Base-by-base conservation (phyloP, 1,140 invertebrate species). In the Brachionus calyciflorus region DNA sequence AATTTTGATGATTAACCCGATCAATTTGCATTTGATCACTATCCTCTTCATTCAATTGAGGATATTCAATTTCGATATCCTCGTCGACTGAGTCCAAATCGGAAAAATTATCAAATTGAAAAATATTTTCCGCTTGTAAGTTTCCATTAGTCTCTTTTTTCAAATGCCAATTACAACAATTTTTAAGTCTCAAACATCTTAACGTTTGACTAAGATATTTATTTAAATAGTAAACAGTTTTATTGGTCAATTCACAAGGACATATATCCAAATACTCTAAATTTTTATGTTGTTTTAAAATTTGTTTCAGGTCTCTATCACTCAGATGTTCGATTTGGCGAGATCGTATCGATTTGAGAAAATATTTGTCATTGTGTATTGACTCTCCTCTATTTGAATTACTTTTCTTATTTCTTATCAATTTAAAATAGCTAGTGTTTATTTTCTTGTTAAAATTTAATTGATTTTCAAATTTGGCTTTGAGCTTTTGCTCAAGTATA, bases 151-250 rank as follows among this genome's bases (percentile, higher is more conserved):
- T 12, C 21, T 51, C 69, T 1, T 6, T 30, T 49, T 73, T 40
- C 26, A 49, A 14, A 2, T 49, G 69, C 69, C 46, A 51, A 55
- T 73, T 73, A 28, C 69, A 73, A 21, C 51, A 55, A 55, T 73
- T 73, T 51, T 51, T 51, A 1, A 73, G 0, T 55, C 51, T 51
- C 10, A 73, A 24, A 33, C 28, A 33, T 49, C 33, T 73, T 24
- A 73, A 37, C 5, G 33, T 24, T 12, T 65, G 26, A 10, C 9
- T 14, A n/a, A 55, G 19, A 19, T 73, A 26, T 41, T 73, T 73
- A 46, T 55, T 73, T 6, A 73, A 26, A 33, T 51, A 55, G 9
- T 40, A 40, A 30, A 73, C 10, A 0, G 69, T 17, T 14, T 73
- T 73, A 14, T 55, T 49, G 21, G 28, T 5, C 5, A 73, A n/a